Evolutionary conservation across 2,888 invertebrate genomes (phyloP), one percentile per base, ranked within the genome.

Genomic region (Drosophila infuscata): DNA sequence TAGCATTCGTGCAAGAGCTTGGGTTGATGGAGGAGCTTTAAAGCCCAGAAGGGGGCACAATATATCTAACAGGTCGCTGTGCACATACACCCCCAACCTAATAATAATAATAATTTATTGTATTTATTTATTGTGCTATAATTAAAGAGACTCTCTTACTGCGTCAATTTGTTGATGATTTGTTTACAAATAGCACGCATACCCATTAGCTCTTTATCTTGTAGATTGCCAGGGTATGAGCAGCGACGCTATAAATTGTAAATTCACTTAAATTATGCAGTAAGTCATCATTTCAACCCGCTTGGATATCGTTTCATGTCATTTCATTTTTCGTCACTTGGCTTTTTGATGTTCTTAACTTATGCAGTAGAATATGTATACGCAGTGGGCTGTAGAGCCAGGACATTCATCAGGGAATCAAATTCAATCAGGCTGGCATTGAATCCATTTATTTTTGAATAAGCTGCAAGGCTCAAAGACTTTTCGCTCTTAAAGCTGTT

Each of bases 181-280:
- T 15, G 17, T 36, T 36, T 48, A 3, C 0, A 17, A 15, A n/a
- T 11, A 32, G 9, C 5, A 0, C 2, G 29, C 11, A 46, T 62
- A 36, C 29, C 60, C 41, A 1, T 12, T 29, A 30, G 43, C 11
- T 32, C 17, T 48, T 54, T n/a, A 7, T 17, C n/a, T 33, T 20
- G 20, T 15, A 20, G 7, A 4, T 9, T 12, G 0, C 29, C 15
- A 58, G 66, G 53, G 64, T 57, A 52, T 49, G 29, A 15, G 9
- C 30, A 54, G 58, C 38, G 25, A 46, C 57, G 36, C 68, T 53
- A 25, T 60, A 80, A 83, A 83, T 77, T 77, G 60, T 63, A 73
- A 77, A 87, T 81, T 82, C 66, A 59, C 64, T 79, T 86, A 76
- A 89, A 85, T 88, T 88, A 86, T 89, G 88, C 89, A 86, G 74